Base-by-base conservation (phyloP, 2,797 vertebrate species). In the Molossus alvarezi region DNA sequence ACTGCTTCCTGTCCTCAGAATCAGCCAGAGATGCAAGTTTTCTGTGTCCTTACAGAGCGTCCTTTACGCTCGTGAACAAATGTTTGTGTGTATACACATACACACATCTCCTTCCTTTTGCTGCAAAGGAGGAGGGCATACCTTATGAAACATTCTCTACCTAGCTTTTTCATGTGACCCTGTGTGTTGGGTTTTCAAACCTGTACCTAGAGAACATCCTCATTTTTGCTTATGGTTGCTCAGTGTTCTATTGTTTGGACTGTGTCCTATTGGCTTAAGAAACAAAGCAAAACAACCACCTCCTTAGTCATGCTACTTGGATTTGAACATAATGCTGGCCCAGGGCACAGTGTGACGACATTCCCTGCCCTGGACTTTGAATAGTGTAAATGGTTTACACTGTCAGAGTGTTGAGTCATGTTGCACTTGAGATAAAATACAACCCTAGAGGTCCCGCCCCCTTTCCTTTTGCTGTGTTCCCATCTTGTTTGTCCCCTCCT, bases 241-340 rank as follows among this genome's bases (percentile, higher is more conserved):
- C 57, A 37, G 17, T 53, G 41, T 62, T 53, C 41, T 65, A 0
- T 60, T 48, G 3, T 71, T 53, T 76, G 67, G 53, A 81, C 81
- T 95, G 67, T 21, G 58, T 88, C 71, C 45, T 84, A 10, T 91
- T 71, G 62, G 81, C 60, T 85, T 75, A 80, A 17, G 72, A 91
- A 75, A 55, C n/a, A 90, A 82, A 96, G 53, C 48, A 33, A 81
- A 93, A 37, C 17, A 21, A 6, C 64, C 15, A 15, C 33, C 29
- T 89, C 41, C 86, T 65, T 33, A 83, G 84, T 76, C 27, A 4
- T 29, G 55, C 48, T n/a, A 8, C n/a, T 57, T 53, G 75, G 90
- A 37, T 53, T 80, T 80, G 41, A 71, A 4, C 15, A 6, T 67
- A 9, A 55, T 27, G 11, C 37, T 57, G 48, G 27, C 27, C 79